Percentiles rank a stretch among this genome's conserved stretches.
phyloP scores from a whole-genome alignment of 2,888 invertebrate genomes.

The Sinotaia quadrata region DNA sequence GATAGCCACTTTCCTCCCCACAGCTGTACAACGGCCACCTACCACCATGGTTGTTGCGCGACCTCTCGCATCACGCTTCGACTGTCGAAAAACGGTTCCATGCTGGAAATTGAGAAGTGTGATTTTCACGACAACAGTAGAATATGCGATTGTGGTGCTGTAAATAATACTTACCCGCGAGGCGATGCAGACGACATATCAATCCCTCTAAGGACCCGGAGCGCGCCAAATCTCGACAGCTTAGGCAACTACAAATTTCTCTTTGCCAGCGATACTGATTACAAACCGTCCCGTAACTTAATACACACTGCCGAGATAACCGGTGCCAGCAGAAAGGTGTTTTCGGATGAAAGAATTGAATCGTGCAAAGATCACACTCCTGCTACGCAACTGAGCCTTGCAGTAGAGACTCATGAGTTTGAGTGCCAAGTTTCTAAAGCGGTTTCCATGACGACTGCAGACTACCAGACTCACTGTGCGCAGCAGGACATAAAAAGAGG shows the following conservation, averaged over 20 bases:
- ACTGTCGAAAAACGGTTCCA: conserved; percentile 54
- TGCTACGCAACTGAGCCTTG: too few species aligned
- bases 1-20: conserved; percentile 38
- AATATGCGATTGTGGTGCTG: neutral
- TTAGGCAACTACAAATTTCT: neutral
- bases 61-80: conserved; percentile 52
- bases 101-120: conserved; percentile 51
- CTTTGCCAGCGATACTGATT: too few species aligned
- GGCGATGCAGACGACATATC: neutral
- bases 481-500: too few species aligned
- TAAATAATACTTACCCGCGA: too few species aligned
- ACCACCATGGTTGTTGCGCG: conserved; percentile 38
- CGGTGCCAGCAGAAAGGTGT: too few species aligned
- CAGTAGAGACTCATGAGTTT: too few species aligned
- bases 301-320: too few species aligned
- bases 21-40: conserved; percentile 46
- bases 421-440: too few species aligned
- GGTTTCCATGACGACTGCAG: too few species aligned
- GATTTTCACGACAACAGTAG: conserved; percentile 37
- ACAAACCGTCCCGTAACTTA: too few species aligned
- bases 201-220: conserved; percentile 4
- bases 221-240: conserved; percentile 16
- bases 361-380: neutral
- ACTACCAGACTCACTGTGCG: too few species aligned
- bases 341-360: neutral